Conservation (phyloP, 2,113 vertebrate species). For the Puma concolor region DNA sequence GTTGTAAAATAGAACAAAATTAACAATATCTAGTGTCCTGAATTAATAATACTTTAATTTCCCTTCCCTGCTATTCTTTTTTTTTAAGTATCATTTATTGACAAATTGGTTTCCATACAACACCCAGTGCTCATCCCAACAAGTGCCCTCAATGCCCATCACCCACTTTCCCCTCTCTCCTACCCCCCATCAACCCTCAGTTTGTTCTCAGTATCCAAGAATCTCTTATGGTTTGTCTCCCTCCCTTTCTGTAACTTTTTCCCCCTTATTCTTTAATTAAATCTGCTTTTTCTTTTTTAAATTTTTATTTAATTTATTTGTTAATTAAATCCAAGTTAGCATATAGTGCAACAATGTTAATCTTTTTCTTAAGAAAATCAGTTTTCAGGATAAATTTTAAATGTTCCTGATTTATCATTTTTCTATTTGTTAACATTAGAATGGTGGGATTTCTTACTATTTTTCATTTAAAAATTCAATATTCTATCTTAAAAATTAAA, state of each 20-base stretch:
- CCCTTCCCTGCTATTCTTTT: neutral
- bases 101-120: too few species aligned
- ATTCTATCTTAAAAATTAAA: neutral
- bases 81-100: too few species aligned
- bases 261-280: neutral
- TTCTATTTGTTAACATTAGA: neutral
- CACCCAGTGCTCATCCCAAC: too few species aligned
- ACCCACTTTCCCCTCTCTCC: too few species aligned
- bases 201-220: too few species aligned
- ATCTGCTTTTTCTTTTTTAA: slow-evolving; percentile 20
- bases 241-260: too few species aligned
- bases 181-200: too few species aligned
- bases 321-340: too few species aligned
- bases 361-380: neutral
- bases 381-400: neutral
- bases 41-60: slow-evolving; percentile 2
- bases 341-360: too few species aligned
- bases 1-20: neutral
- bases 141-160: too few species aligned
- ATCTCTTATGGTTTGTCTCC: too few species aligned
- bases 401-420: neutral
- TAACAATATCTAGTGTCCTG: neutral
- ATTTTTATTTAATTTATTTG: too few species aligned
- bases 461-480: neutral
- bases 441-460: neutral